Evolutionary conservation across 2,888 invertebrate species (phyloP), one percentile per base, ranked within the genome.

Genomic region (Melikaiella ostensackeni): DNA sequence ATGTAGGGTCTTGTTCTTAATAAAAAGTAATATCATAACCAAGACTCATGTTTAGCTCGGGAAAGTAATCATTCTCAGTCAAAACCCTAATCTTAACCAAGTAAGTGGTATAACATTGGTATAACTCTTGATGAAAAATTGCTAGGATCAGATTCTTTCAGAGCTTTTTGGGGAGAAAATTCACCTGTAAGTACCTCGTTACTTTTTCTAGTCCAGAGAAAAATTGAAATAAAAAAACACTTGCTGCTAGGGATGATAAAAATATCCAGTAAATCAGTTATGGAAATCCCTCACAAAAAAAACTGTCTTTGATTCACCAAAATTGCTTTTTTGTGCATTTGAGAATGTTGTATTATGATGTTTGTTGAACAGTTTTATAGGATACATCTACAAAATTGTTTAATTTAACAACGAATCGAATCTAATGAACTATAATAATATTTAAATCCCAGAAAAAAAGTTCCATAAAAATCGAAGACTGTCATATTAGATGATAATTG

Each of bases 61-160:
- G 33, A 30, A 33, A 50, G 21, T 50, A 46, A 70, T 70, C 50
- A 70, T 70, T 50, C 70, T 30, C 30, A 70, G 70, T 70, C 46
- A 50, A 70, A 70, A 50, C 50, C 50, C 70, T 4, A 13, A 70
- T 46, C 11, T 33, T 30, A 2, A 50, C n/a, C 4, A 66, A 30
- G 42, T 46, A 24, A 46, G 9, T 16, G 9, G 6, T 8, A 42
- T 30, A 30, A 30, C 27, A 19, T 27, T 21, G 46, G 46, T 27
- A 50, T 50, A 30, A 50, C 50, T 70, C 30, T 70, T 50, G 46
- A 16, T 70, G 16, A 66, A 42, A 66, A 70, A n/a, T 30, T 50
- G 46, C 30, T n/a, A n/a, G n/a, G 16, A 70, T n/a, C 50, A 13
- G 33, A 50, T 70, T 30, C 19, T 11, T 70, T 19, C 1, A n/a